Evolutionary conservation across 2,797 vertebrate genomes (phyloP), one percentile per base, ranked within the genome.

Genomic region (Rhinatrema bivittatum): DNA sequence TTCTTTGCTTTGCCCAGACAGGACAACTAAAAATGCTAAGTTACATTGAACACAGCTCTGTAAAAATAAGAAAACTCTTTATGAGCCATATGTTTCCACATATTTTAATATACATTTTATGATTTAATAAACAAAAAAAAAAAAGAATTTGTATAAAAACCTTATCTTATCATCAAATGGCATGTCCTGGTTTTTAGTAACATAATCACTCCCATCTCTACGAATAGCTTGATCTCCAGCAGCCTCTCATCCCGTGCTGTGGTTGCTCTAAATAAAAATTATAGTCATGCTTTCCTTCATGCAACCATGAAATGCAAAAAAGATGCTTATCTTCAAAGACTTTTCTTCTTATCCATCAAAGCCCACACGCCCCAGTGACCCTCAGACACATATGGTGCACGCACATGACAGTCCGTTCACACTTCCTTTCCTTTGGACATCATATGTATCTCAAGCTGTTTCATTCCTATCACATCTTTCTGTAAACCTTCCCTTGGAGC

Each of bases 191-290:
- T 36, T 32, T 27, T 22, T 29, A 48, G 32, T 30, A 31, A 32
- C 28, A 29, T 46, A 50, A 42, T 46, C 45, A 37, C 39, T 59
- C 20, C 19, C 33, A 39, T 42, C 36, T 21, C 14, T 53, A 45
- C 25, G 22, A 32, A 36, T 37, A 36, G 32, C 40, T 37, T 50
- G 33, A 46, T 28, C 46, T 35, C 40, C 44, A 22, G 23, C 37
- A 38, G 19, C 33, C 14, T 40, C 36, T 14, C 15, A 38, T 18
- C 31, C 29, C 12, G 21, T 32, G 22, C 28, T 32, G 21, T 18
- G 29, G 46, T 38, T 35, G 26, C 36, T 21, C 15, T 21, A 19
- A 15, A 40, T 40, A 44, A 13, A 36, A 25, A 48, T 36, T 45
- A 49, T 9, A 52, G 38, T 25, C 34, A 36, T 32, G 46, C 46